Conservation (phyloP, 2,888 invertebrate genomes). For the Chloroclystis v-ata region DNA sequence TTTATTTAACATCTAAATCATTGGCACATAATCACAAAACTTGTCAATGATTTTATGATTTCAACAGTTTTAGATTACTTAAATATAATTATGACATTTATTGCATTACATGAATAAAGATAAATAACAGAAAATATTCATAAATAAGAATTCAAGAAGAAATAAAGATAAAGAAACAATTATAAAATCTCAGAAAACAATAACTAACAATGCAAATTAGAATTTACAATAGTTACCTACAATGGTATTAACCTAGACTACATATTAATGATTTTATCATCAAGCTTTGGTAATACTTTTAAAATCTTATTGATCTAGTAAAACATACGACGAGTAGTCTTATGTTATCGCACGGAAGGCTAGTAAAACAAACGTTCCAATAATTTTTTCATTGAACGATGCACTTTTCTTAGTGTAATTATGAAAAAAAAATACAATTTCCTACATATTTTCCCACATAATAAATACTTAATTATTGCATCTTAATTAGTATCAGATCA, state of each 20-base stretch:
- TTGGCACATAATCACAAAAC: constrained; percentile 79
- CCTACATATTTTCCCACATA: too few relatives aligned
- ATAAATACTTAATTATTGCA: too few relatives aligned
- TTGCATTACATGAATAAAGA: not conserved
- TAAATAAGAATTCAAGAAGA: not conserved
- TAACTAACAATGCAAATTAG: not conserved
- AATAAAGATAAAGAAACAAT: not conserved
- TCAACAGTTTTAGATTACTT: constrained; percentile 2
- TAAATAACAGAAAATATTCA: constrained; percentile 1
- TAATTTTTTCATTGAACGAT: too few relatives aligned
- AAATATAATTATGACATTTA: too few relatives aligned
- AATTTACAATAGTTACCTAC: constrained; percentile 17
- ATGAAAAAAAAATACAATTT: too few relatives aligned
- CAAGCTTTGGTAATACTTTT: constrained; percentile 43
- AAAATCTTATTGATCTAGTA: too few relatives aligned
- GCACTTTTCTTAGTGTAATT: too few relatives aligned
- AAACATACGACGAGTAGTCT: too few relatives aligned
- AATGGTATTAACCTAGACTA: not conserved
- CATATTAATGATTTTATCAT: constrained; percentile 24
- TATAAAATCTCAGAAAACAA: not conserved
- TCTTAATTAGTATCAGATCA: too few relatives aligned
- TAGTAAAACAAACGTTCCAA: not conserved
- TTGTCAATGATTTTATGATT: constrained; percentile 66
- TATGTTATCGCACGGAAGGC: not conserved
- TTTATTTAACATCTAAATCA: constrained; percentile 69